Conservation (phyloP, 2,888 invertebrate genomes). For the Incurvaria masculella region DNA sequence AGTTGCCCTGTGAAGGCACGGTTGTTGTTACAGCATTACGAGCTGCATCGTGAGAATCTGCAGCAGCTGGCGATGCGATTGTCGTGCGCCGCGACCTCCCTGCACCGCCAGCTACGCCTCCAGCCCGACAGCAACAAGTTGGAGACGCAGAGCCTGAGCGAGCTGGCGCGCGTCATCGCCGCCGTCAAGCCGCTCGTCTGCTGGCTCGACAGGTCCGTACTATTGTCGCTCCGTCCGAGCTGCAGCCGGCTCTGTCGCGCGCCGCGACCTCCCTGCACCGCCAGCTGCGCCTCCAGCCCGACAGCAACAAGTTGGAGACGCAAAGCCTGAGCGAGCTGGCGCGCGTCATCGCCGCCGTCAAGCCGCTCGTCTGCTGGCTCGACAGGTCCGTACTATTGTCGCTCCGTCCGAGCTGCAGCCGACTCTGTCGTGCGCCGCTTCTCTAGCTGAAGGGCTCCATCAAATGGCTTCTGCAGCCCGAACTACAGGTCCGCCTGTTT, state of each 20-base stretch:
- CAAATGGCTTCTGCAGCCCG: too few relatives aligned
- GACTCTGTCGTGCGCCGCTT: too few relatives aligned
- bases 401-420: conserved; percentile 17
- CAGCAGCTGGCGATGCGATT: conserved; percentile 84
- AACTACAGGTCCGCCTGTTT: too few relatives aligned
- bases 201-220: conserved; percentile 80
- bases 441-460: too few relatives aligned
- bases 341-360: conserved; percentile 77
- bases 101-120: conserved; percentile 66
- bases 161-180: conserved; percentile 80
- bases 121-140: conserved; percentile 59
- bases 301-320: conserved; percentile 66
- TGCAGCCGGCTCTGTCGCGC: conserved; percentile 66
- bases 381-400: conserved; percentile 62
- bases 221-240: conserved; percentile 23
- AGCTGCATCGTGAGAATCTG: conserved; percentile 86
- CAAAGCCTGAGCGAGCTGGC: conserved; percentile 84
- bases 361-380: conserved; percentile 87
- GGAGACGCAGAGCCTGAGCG: conserved; percentile 77
- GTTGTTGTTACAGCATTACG: conserved; percentile 72
- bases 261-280: conserved; percentile 75
- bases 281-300: conserved; percentile 58
- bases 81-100: conserved; percentile 76
- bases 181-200: conserved; percentile 84
- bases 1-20: too few relatives aligned